Evolutionary conservation across 64 coral and sea anemone species (phyloP), one percentile per base, ranked within the genome.

Genomic region (Stichodactyla mertensii): DNA sequence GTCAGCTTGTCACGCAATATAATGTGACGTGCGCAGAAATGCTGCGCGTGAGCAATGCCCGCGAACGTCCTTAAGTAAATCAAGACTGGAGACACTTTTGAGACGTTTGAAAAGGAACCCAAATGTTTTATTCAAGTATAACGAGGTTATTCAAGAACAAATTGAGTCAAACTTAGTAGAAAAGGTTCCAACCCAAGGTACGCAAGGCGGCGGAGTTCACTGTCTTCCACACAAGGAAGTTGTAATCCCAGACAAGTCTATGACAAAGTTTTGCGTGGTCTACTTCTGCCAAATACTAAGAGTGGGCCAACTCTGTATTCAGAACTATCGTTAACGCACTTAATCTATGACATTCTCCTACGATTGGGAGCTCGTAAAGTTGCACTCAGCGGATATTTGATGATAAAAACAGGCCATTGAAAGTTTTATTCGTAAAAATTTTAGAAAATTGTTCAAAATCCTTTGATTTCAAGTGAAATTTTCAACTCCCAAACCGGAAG

Each of bases 271-370:
- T 19, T 69, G 88, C 23, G 82, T 92, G 10, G 94, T 92, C 9
- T 97, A 92, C 64, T 91, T 97, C 91, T 4, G 90, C 83, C 19
- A 92, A 91, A 83, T 27, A 89, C 36, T 45, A 45, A 45, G 36
- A 79, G 71, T 0, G 88, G 82, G 71, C 80, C 60, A 31, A 79
- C 13, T 61, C 88, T 89, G 64, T 57, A 89, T 26, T 16, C 66
- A 52, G 22, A 79, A 4, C 36, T 54, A 56, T 70, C 58, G 82
- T 77, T 83, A 45, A 89, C 51, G 66, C 88, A 16, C 16, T 57
- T 69, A 22, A 54, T 89, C 52, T 83, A 84, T 84, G 53, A 71
- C 82, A 77, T 84, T 45, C 36, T 45, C 36, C 36, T 45, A 45
- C 36, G 36, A 45, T 45, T 45, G 36, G 36, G 36, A 45, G 36